Conservation (phyloP, 1,140 invertebrate genomes). For the Coelopa frigida region DNA sequence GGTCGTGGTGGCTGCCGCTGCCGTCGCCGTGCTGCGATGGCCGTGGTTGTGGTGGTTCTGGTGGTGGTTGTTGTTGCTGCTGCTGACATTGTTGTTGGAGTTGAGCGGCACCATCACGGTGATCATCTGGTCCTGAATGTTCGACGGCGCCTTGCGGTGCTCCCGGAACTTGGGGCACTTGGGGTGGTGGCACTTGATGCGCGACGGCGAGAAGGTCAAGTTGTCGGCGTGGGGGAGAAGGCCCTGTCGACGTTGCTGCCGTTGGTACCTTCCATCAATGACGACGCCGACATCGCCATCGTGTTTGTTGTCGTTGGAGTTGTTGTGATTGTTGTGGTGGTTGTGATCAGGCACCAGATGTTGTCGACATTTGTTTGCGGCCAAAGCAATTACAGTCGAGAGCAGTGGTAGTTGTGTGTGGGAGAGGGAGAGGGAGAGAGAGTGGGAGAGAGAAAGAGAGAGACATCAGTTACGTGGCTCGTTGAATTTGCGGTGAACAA, state of each 20-base stretch:
- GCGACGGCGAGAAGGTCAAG: constrained; percentile 41
- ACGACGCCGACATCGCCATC: background rate
- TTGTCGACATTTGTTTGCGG: too few relatives aligned
- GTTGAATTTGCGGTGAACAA: too few relatives aligned
- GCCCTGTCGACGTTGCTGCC: constrained; percentile 41
- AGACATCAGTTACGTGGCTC: too few relatives aligned
- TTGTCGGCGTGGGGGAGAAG: constrained; percentile 42
- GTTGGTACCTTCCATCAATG: constrained; percentile 30
- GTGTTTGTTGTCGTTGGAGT: background rate
- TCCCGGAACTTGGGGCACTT: constrained; percentile 41
- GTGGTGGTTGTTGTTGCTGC: constrained; percentile 5
- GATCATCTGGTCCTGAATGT: constrained; percentile 44
- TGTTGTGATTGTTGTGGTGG: background rate
- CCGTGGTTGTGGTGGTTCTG: constrained; percentile 18
- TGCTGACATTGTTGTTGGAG: constrained; percentile 26
- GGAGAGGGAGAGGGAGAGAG: too few relatives aligned
- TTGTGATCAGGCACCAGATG: too few relatives aligned
- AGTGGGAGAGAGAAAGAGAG: too few relatives aligned
- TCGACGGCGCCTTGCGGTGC: constrained; percentile 39
- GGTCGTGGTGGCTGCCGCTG: constrained; percentile 14
- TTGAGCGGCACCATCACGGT: constrained; percentile 43
- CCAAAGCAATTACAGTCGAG: too few relatives aligned
- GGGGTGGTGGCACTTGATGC: constrained; percentile 44
- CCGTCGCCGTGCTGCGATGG: constrained; percentile 33
- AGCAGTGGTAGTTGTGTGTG: too few relatives aligned